phyloP scores from a whole-genome alignment of 2,113 vertebrate genomes.

The Cyanocitta stelleri region DNA sequence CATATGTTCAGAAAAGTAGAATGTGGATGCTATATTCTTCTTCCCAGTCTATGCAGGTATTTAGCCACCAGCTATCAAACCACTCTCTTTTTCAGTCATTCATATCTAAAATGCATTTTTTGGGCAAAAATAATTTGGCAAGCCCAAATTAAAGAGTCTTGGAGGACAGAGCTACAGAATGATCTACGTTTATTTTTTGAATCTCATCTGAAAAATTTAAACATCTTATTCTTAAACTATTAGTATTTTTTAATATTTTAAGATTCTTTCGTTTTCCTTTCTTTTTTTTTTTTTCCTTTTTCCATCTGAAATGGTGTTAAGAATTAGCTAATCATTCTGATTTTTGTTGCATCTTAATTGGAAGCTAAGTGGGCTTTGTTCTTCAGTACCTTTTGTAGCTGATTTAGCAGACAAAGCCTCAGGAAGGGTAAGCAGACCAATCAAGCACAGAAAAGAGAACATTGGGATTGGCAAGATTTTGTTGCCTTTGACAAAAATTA shows the following conservation, averaged over 20 bases:
- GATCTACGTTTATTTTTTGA: not conserved
- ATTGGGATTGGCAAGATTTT: not conserved
- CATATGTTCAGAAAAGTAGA: not conserved
- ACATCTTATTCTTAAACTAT: not conserved
- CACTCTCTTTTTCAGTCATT: not conserved
- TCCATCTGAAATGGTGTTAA: not conserved
- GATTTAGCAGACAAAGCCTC: not conserved
- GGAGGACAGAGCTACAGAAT: not conserved
- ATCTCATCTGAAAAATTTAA: not conserved
- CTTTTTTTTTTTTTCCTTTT: not conserved
- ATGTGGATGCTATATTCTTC: not conserved
- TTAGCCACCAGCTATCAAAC: not conserved
- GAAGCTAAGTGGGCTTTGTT: not conserved
- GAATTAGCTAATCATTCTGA: not conserved
- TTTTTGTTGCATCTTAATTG: not conserved
- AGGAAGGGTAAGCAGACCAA: not conserved
- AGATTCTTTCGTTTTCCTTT: fast-evolving
- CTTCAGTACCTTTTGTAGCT: not conserved
- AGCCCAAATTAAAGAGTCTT: not conserved
- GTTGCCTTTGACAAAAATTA: not conserved
- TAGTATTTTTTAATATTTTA: not conserved
- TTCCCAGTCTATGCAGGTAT: not conserved
- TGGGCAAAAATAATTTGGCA: not conserved
- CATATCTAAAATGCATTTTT: not conserved
- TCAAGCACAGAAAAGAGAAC: not conserved